phyloP scores from a whole-genome alignment of 2,797 vertebrate genomes.

The Poecilia wingei region DNA sequence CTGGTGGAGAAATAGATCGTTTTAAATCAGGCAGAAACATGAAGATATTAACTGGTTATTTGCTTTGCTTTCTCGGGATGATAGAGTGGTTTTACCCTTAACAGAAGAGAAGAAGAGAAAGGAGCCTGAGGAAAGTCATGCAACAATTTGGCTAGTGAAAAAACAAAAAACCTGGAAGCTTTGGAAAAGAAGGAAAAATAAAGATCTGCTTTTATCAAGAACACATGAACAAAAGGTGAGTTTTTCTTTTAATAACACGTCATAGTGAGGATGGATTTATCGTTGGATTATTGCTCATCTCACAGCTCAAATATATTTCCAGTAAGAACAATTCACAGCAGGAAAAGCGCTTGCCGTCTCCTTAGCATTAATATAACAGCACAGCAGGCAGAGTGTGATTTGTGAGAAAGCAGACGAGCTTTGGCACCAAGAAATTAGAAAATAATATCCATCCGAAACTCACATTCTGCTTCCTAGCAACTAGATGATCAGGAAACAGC shows the following conservation, averaged over 20 bases:
- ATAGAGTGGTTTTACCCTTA: constrained; percentile 70
- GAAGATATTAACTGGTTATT: constrained; percentile 59
- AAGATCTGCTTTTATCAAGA: constrained; percentile 29
- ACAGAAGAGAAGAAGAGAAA: constrained; percentile 42
- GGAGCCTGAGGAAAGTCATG: constrained; percentile 57
- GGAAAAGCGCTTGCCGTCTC: constrained; percentile 15
- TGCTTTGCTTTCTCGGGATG: constrained; percentile 63
- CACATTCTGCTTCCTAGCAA: constrained; percentile 73
- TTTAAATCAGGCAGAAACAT: constrained; percentile 56
- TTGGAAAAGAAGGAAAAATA: constrained; percentile 33
- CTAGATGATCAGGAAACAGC: constrained; percentile 39
- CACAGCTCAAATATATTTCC: constrained; percentile 9
- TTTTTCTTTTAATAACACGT: background rate
- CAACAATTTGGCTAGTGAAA: constrained; percentile 57
- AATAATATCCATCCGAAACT: constrained; percentile 68
- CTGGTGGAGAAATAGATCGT: constrained; percentile 34
- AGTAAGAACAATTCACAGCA: constrained; percentile 15
- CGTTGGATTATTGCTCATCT: background rate
- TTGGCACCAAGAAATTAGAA: constrained; percentile 53
- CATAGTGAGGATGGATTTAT: background rate
- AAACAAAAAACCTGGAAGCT: constrained; percentile 23
- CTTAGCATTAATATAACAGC: constrained; percentile 49
- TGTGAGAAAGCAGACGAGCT: constrained; percentile 41
- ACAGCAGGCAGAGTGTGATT: constrained; percentile 53
- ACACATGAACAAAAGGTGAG: constrained; percentile 56